Conservation (phyloP, 2,888 invertebrate genomes). For the Cephus pygmeus region DNA sequence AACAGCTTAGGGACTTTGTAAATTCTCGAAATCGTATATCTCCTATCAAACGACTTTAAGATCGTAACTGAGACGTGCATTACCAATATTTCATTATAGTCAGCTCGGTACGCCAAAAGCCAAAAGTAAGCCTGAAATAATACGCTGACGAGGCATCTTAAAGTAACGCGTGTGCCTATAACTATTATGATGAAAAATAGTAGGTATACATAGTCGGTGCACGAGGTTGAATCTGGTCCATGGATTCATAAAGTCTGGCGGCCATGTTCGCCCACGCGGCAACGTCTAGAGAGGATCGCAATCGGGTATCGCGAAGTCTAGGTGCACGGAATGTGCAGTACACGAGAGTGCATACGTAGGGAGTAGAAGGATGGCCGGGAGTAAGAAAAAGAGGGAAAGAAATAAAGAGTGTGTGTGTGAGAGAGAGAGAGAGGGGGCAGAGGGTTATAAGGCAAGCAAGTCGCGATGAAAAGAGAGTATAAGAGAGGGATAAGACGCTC, state of each 20-base stretch:
- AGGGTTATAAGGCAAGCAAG: slow-evolving; percentile 10
- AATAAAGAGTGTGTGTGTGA: slow-evolving; percentile 1
- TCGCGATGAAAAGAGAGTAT: slow-evolving; percentile 11
- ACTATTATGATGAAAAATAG: neutral
- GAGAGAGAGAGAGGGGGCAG: slow-evolving; percentile 20
- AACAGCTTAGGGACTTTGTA: neutral
- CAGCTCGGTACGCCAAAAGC: neutral
- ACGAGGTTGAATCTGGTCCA: slow-evolving; percentile 60
- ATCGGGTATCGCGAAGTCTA: neutral
- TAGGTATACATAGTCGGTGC: slow-evolving; percentile 10
- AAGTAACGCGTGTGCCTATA: neutral
- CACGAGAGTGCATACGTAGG: slow-evolving; percentile 7
- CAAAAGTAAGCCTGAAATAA: neutral
- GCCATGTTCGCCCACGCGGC: slow-evolving; percentile 48
- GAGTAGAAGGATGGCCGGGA: slow-evolving; percentile 1
- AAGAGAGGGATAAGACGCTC: slow-evolving; percentile 29
- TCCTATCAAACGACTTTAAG: neutral
- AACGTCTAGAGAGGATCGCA: neutral
- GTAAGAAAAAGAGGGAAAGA: slow-evolving; percentile 3
- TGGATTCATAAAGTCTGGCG: slow-evolving; percentile 53
- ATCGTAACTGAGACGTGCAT: neutral
- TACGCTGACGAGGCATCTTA: neutral
- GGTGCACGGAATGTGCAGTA: neutral
- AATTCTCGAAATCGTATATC: neutral
- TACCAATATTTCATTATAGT: neutral